Base-by-base conservation (phyloP, 2,888 invertebrate genomes). In the Schrankia costaestrigalis region DNA sequence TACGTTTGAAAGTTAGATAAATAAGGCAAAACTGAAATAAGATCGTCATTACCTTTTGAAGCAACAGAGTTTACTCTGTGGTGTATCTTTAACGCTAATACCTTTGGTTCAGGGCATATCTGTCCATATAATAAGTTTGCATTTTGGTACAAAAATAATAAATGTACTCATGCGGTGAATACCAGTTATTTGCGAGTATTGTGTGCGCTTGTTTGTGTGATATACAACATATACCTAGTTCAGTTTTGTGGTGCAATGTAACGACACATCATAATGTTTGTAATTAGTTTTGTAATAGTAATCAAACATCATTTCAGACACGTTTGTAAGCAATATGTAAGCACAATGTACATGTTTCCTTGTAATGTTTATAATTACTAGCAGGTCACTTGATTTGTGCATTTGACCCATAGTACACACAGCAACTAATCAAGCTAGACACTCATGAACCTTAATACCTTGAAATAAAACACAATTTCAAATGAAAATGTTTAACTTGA, bases 111-210 rank as follows among this genome's bases (percentile, higher is more conserved):
- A 45, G 50, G 54, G 49, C n/a, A n/a, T 56, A 59, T 48, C 63
- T 75, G 72, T 72, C 70, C 71, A 64, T 77, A 72, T 53, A 37
- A 48, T 68, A 65, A 63, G 62, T 55, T 76, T 74, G 78, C 73
- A 79, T 82, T 81, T 79, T 71, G 79, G 84, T 84, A 84, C 84
- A 84, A 84, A 81, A 59, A 71, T 61, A 59, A 56, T 56, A 41
- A 44, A 41, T 34, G 53, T 57, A 59, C 60, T 57, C 55, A 52
- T 38, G 45, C 46, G 60, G 46, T 43, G 60, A 59, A 46, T 40
- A 28, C 14, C 27, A 35, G 54, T 56, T 58, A 63, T 55, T 59
- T 53, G 56, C 50, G 35, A 48, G 45, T 57, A 60, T 62, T 35
- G 63, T 64, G 69, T 71, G 71, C 66, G 71, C 66, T 70, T 71